A percentile compares a stretch with the other conserved stretches of the same genome.
Conservation (phyloP, 1,140 invertebrate species). For the Cataglyphis hispanica region DNA sequence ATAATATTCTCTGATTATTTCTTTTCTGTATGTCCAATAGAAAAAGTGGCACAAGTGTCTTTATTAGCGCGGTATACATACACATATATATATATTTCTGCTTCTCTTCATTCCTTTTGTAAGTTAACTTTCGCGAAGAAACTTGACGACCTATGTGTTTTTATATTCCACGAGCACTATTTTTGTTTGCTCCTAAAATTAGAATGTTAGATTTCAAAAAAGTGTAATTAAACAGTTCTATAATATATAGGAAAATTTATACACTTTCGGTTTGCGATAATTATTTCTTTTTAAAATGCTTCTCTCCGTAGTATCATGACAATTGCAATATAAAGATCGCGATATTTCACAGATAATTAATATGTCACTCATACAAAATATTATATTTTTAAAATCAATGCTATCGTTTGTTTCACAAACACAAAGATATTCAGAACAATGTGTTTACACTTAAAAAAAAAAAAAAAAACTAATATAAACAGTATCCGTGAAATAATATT, state of each 20-base stretch:
- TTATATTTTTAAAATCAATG: slow-evolving; percentile 19
- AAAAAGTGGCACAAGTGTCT: slow-evolving; percentile 17
- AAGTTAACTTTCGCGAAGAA: not conserved
- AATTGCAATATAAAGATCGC: not conserved
- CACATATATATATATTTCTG: not conserved
- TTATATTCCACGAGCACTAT: not conserved
- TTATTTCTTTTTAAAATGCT: not conserved
- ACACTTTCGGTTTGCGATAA: not conserved
- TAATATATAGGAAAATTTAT: not conserved
- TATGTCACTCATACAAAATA: not conserved
- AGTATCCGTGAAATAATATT: not conserved
- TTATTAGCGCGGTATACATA: not conserved
- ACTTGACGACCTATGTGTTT: not conserved
- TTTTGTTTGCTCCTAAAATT: not conserved
- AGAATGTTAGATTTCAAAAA: slow-evolving; percentile 16
- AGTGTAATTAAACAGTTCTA: slow-evolving; percentile 2
- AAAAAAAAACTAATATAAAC: not conserved
- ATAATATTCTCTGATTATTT: not conserved
- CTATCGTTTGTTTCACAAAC: not conserved
- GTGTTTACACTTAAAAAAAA: not conserved
- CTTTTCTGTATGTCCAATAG: not conserved
- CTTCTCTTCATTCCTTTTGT: not conserved
- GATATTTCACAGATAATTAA: not conserved
- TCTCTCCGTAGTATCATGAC: not conserved
- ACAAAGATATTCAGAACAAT: not conserved